phyloP scores from a whole-genome alignment of 2,113 vertebrate species.

The Erythrolamprus reginae region DNA sequence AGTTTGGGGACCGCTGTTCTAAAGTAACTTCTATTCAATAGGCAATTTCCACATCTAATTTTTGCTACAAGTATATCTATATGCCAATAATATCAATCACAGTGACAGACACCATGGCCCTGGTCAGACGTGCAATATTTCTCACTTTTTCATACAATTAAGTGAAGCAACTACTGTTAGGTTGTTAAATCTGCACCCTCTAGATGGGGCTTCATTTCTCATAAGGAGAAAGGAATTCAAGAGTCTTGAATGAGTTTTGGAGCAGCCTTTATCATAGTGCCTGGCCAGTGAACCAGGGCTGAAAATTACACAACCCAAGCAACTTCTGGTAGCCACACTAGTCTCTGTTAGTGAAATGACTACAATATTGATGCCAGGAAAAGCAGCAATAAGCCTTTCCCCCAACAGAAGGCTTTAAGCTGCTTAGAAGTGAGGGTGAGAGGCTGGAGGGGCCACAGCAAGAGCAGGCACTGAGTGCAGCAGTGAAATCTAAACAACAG shows the following conservation, averaged over 20 bases:
- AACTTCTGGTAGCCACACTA: too few relatives aligned
- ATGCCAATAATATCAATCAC: not conserved
- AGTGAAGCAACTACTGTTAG: not conserved
- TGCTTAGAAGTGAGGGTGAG: not conserved
- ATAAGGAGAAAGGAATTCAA: not conserved
- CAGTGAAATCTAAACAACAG: not conserved
- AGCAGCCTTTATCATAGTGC: not conserved
- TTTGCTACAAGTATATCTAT: not conserved
- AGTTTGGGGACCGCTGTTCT: too few relatives aligned
- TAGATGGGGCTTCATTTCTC: constrained; percentile 42
- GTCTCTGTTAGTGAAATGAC: not conserved
- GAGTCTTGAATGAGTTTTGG: not conserved
- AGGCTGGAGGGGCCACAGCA: not conserved
- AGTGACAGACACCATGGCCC: not conserved
- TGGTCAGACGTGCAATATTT: too few relatives aligned
- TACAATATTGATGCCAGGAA: not conserved
- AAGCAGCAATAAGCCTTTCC: not conserved
- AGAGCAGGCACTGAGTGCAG: not conserved
- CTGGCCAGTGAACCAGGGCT: not conserved
- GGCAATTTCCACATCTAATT: not conserved
- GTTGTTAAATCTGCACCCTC: constrained; percentile 1
- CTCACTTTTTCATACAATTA: not conserved
- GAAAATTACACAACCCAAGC: not conserved
- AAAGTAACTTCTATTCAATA: not conserved
- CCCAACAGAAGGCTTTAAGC: not conserved